Evolutionary conservation across 2,797 vertebrate species (phyloP).

Genomic region (Hybognathus amarus): DNA sequence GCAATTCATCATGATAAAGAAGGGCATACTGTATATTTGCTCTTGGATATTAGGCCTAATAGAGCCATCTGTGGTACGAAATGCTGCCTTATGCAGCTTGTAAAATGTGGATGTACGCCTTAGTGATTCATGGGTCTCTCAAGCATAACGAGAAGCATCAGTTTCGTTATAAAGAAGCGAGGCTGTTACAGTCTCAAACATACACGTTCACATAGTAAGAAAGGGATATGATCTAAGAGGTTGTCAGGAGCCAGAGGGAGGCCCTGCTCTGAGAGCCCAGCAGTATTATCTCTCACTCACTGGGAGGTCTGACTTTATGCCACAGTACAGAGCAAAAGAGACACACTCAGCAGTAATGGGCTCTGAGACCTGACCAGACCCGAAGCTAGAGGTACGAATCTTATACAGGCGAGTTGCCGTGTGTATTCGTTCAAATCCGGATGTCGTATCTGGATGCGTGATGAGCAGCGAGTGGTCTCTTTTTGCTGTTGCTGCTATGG

Average conservation of each 20-base stretch:
- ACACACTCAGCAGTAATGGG: constrained; percentile 50
- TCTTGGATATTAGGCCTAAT: background rate
- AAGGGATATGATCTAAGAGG: constrained; percentile 41
- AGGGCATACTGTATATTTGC: background rate
- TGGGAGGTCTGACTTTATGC: constrained; percentile 54
- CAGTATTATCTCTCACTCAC: constrained; percentile 59
- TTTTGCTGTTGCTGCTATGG: background rate
- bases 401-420: background rate
- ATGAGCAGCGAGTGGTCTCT: constrained; percentile 25
- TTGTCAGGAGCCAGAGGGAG: constrained; percentile 49
- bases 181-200: background rate
- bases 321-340: constrained; percentile 47
- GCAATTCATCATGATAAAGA: constrained; percentile 4
- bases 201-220: constrained; percentile 18
- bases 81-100: constrained; percentile 43
- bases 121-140: constrained; percentile 30
- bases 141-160: constrained; percentile 44
- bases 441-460: constrained; percentile 17
- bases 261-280: constrained; percentile 36
- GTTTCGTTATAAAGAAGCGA: constrained; percentile 49
- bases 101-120: constrained; percentile 43
- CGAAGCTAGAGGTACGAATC: constrained; percentile 24
- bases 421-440: constrained; percentile 26
- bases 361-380: constrained; percentile 37
- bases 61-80: constrained; percentile 39